phyloP scores from a whole-genome alignment of 2,113 vertebrate genomes.

The Dendrocopos noguchii region DNA sequence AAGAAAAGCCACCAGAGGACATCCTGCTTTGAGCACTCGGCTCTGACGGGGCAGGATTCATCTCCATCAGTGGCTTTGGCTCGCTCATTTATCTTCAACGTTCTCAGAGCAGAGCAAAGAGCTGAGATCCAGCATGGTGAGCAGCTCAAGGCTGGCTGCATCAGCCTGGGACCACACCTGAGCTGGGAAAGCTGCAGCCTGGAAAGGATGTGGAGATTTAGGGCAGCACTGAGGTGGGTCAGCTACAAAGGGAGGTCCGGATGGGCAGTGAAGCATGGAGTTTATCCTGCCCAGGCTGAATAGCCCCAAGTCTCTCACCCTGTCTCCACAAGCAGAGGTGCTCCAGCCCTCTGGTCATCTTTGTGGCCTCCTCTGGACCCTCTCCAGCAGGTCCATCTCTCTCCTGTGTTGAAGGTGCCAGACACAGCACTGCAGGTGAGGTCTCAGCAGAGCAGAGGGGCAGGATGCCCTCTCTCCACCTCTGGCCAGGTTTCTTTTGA shows the following conservation, averaged over 20 bases:
- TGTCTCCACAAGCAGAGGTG: not conserved
- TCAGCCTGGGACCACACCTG: not conserved
- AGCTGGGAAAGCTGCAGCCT: not conserved
- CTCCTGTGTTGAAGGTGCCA: too few species aligned
- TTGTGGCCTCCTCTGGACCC: too few species aligned
- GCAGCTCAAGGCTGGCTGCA: not conserved
- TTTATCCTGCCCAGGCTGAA: not conserved
- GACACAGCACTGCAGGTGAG: too few species aligned
- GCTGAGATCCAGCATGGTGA: not conserved
- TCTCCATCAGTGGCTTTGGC: constrained; percentile 35
- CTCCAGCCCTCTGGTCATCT: too few species aligned
- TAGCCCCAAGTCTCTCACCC: rapidly evolving
- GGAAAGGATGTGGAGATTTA: not conserved
- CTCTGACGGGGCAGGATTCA: constrained; percentile 30
- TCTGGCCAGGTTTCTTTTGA: too few species aligned
- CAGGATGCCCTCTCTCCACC: too few species aligned
- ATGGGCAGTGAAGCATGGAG: not conserved
- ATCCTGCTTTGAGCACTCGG: not conserved
- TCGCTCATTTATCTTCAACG: not conserved
- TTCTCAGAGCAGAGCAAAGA: not conserved
- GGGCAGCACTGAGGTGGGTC: not conserved
- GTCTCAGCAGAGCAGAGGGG: too few species aligned
- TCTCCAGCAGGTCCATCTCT: too few species aligned
- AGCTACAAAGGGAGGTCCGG: not conserved
- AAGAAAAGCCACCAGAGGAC: not conserved